A percentile compares a stretch with the other conserved stretches of the same genome.
phyloP scores from a whole-genome alignment of 2,888 invertebrate species.

The Spisula solida region DNA sequence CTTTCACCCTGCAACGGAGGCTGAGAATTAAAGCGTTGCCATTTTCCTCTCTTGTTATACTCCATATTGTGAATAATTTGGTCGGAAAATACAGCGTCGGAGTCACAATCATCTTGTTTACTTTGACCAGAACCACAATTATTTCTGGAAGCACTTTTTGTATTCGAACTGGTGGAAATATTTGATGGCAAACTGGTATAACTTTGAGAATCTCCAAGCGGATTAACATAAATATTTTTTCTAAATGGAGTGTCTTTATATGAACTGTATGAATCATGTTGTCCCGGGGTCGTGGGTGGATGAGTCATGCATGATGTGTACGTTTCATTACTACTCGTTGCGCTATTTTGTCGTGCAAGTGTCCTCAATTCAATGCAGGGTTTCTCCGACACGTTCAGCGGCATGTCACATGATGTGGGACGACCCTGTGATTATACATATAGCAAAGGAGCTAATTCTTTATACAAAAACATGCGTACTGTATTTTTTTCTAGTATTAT shows the following conservation, averaged over 20 bases:
- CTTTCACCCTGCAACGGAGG: constrained; percentile 70
- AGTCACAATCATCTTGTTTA: constrained; percentile 59
- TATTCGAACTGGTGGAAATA: constrained; percentile 60
- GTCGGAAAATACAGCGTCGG: constrained; percentile 71
- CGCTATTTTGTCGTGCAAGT: constrained; percentile 85
- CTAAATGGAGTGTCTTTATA: constrained; percentile 57
- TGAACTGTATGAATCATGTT: constrained; percentile 52
- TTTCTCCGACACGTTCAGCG: constrained; percentile 70
- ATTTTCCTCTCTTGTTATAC: constrained; percentile 81
- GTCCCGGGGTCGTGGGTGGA: constrained; percentile 89
- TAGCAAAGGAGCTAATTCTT: constrained; percentile 65
- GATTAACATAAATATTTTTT: constrained; percentile 86
- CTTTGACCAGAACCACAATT: constrained; percentile 52
- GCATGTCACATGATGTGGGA: constrained; percentile 55
- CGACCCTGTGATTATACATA: constrained; percentile 67
- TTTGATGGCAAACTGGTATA: constrained; percentile 62
- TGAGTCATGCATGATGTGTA: constrained; percentile 99
- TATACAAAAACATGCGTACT: constrained; percentile 57
- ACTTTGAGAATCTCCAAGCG: constrained; percentile 80
- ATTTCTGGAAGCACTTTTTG: constrained; percentile 68
- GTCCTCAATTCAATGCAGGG: constrained; percentile 85
- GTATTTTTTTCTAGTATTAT: constrained; percentile 35
- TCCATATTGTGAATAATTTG: constrained; percentile 83
- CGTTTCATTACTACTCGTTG: constrained; percentile 95
- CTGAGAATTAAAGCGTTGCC: constrained; percentile 81